Evolutionary conservation across 2,888 invertebrate genomes (phyloP).

Genomic region (Eustalomyia histrio): DNA sequence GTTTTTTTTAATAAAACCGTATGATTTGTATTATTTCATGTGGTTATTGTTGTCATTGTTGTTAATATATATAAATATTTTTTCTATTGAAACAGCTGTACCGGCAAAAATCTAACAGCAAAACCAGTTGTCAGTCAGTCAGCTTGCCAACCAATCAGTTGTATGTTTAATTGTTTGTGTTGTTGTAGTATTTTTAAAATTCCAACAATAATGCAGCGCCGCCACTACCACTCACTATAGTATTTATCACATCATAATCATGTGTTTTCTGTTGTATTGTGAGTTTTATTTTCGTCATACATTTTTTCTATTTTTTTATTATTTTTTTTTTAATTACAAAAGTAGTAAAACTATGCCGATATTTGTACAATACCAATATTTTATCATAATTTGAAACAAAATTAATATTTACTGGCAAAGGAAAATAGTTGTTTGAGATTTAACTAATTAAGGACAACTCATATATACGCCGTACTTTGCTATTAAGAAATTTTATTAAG

Average conservation of each 20-base stretch:
- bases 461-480: too few relatives aligned
- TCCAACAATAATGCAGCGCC: neutral
- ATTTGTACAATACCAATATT: neutral
- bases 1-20: slow-evolving; percentile 27
- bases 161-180: neutral
- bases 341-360: slow-evolving; percentile 5
- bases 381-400: neutral
- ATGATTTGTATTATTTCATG: slow-evolving; percentile 40
- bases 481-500: too few relatives aligned
- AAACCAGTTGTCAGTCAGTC: slow-evolving; percentile 37
- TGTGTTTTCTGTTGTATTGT: slow-evolving; percentile 29
- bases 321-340: neutral
- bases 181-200: slow-evolving; percentile 5
- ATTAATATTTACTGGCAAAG: too few relatives aligned
- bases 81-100: slow-evolving; percentile 61
- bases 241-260: slow-evolving; percentile 14
- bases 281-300: neutral
- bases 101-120: slow-evolving; percentile 55
- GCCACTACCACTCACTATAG: slow-evolving; percentile 2
- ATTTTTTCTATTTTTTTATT: neutral
- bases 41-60: slow-evolving; percentile 8
- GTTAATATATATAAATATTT: slow-evolving; percentile 12
- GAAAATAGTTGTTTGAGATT: too few relatives aligned
- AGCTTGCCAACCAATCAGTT: slow-evolving; percentile 35
- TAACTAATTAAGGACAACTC: too few relatives aligned